These are phyloP conservation scores for Polypedilum vanderplanki DNA, from an alignment of 1,140 invertebrate genomes.

Conservation along the genomic window DNA sequence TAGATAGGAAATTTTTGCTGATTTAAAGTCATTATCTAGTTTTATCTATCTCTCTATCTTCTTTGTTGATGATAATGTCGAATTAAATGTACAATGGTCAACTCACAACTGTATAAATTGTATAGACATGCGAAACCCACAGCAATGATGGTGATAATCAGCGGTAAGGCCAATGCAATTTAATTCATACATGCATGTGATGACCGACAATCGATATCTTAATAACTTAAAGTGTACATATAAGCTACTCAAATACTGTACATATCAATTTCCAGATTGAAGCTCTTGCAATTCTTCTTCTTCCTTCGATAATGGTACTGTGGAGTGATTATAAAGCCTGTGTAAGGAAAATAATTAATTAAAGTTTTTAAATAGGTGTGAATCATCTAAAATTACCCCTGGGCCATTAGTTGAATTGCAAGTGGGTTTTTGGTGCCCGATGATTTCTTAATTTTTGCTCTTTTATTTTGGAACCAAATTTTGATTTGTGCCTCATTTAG, in stretches of 20 bases:
- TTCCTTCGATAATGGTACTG: conserved; percentile 62
- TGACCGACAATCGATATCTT: neutral
- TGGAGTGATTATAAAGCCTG: conserved; percentile 82
- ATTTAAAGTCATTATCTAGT: too few species aligned
- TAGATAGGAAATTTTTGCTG: too few species aligned
- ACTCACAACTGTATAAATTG: too few species aligned
- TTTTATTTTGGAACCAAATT: conserved; percentile 93
- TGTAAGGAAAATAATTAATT: too few species aligned
- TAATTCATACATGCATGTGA: neutral
- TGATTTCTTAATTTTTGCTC: conserved; percentile 91
- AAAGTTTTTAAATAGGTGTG: too few species aligned
- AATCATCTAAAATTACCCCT: too few species aligned
- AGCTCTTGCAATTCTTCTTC: conserved; percentile 55
- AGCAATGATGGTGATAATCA: too few species aligned
- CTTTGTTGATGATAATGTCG: too few species aligned
- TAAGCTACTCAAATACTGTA: conserved; percentile 5
- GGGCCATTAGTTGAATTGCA: conserved; percentile 82
- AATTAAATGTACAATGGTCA: too few species aligned
- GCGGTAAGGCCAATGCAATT: too few species aligned
- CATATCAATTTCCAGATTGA: conserved; percentile 5
- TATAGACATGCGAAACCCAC: too few species aligned
- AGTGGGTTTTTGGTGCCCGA: conserved; percentile 74
- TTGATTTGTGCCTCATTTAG: conserved; percentile 95
- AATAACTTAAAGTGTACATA: conserved; percentile 20
- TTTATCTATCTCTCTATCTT: too few species aligned